phyloP scores from a whole-genome alignment of 2,888 invertebrate genomes.

The Bhutanitis thaidina region DNA sequence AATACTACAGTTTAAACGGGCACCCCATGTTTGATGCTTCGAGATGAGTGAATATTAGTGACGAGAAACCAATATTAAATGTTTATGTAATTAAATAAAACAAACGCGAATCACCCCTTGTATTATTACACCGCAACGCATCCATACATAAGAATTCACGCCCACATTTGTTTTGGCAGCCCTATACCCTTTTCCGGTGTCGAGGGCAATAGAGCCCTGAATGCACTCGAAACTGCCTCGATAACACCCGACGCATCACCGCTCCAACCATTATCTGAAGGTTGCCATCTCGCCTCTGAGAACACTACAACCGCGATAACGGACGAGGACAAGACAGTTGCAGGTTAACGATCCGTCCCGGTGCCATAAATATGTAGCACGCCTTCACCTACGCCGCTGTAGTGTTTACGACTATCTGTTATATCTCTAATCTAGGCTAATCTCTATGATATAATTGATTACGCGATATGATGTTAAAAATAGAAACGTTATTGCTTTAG shows the following conservation, averaged over 20 bases:
- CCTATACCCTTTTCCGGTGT: neutral
- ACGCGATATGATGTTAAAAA: constrained; percentile 8
- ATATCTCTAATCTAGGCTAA: constrained; percentile 5
- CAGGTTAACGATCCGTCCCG: neutral
- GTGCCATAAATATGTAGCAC: neutral
- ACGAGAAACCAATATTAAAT: too few relatives aligned
- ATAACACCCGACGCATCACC: constrained; percentile 26
- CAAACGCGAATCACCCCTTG: too few relatives aligned
- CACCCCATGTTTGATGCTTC: too few relatives aligned
- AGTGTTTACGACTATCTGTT: constrained; percentile 10
- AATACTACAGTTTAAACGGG: too few relatives aligned
- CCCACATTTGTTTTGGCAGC: neutral
- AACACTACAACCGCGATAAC: neutral
- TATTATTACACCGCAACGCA: too few relatives aligned
- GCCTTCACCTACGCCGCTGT: neutral
- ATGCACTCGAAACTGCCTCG: constrained; percentile 17
- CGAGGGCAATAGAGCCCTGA: constrained; percentile 19
- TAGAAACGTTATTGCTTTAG: constrained; percentile 34
- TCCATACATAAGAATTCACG: neutral
- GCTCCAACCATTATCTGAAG: constrained; percentile 19
- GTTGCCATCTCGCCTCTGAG: neutral
- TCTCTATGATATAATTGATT: constrained; percentile 18
- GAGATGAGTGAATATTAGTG: too few relatives aligned
- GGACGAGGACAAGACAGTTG: neutral
- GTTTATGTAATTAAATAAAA: too few relatives aligned